These are phyloP conservation scores for Trichacis sp. DNA, from an alignment of 2,888 invertebrate genomes.

Conservation along the genomic window DNA sequence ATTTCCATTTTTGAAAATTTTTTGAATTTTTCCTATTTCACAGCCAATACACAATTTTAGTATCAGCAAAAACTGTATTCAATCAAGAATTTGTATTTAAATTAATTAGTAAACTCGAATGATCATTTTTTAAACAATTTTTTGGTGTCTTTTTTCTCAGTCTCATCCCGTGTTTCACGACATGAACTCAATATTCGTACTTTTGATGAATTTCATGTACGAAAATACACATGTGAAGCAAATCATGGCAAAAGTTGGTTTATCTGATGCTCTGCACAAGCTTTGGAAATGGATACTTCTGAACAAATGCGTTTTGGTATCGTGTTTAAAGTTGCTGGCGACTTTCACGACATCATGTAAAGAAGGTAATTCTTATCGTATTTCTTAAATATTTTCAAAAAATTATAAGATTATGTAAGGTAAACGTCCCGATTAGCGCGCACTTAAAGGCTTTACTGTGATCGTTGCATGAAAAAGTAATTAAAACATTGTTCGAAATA, in stretches of 20 bases:
- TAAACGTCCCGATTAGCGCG: too few species aligned
- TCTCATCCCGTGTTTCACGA: slow-evolving; percentile 72
- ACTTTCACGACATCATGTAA: slow-evolving; percentile 76
- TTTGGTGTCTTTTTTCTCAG: slow-evolving; percentile 43
- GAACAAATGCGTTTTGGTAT: slow-evolving; percentile 71
- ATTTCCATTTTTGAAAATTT: slow-evolving; percentile 4
- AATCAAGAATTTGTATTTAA: too few species aligned
- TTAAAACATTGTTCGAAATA: too few species aligned
- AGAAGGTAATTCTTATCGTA: slow-evolving; percentile 72
- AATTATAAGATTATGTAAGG: too few species aligned
- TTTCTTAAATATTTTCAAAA: too few species aligned
- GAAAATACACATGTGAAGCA: slow-evolving; percentile 72
- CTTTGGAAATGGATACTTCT: slow-evolving; percentile 78
- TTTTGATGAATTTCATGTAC: slow-evolving; percentile 74
- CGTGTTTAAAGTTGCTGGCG: slow-evolving; percentile 73
- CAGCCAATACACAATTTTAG: neutral
- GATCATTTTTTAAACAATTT: neutral
- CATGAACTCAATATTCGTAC: slow-evolving; percentile 72
- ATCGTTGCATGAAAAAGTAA: too few species aligned
- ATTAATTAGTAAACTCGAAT: too few species aligned
- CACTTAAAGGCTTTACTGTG: too few species aligned
- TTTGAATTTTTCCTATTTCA: neutral
- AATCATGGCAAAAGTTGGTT: slow-evolving; percentile 71
- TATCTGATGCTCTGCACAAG: slow-evolving; percentile 74
- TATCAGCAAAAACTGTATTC: too few species aligned